These are phyloP conservation scores for Drosophila meridiana DNA, from an alignment of 2,888 invertebrate species.

Conservation along the genomic window DNA sequence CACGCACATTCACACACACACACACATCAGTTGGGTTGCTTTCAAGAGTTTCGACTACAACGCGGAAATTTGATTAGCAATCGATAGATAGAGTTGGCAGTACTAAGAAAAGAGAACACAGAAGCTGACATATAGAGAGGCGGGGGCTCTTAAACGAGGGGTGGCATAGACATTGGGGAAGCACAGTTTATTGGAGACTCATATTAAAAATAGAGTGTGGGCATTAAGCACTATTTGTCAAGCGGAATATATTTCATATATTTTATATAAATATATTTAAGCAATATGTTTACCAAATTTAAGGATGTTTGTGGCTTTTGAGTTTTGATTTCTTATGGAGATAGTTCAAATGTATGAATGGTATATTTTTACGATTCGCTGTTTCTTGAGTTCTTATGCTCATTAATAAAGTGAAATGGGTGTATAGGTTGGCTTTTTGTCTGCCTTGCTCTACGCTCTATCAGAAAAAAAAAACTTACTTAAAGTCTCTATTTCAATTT, in stretches of 20 bases:
- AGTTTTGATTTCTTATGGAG: background rate
- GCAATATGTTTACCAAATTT: background rate
- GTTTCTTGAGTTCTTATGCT: background rate
- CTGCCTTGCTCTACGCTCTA: too few relatives aligned
- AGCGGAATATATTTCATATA: background rate
- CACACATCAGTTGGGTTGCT: constrained; percentile 11
- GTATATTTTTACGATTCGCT: background rate
- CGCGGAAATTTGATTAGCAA: constrained; percentile 14
- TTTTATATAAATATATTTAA: background rate
- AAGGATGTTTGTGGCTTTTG: background rate
- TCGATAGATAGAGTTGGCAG: constrained; percentile 20
- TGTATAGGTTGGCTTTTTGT: too few relatives aligned
- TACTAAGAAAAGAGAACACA: background rate
- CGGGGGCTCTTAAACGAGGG: background rate
- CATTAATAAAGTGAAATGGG: too few relatives aligned
- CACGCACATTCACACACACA: constrained; percentile 4
- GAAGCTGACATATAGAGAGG: background rate
- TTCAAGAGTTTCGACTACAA: constrained; percentile 14
- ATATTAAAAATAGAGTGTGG: background rate
- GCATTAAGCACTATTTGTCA: background rate
- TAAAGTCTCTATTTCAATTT: too few relatives aligned
- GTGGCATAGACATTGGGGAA: background rate
- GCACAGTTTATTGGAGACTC: background rate
- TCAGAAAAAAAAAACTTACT: too few relatives aligned
- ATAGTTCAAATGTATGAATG: background rate